A percentile compares a stretch with the other conserved stretches of the same genome.
phyloP scores from a whole-genome alignment of 2,113 vertebrate species.

The Onychorhynchus coronatus region DNA sequence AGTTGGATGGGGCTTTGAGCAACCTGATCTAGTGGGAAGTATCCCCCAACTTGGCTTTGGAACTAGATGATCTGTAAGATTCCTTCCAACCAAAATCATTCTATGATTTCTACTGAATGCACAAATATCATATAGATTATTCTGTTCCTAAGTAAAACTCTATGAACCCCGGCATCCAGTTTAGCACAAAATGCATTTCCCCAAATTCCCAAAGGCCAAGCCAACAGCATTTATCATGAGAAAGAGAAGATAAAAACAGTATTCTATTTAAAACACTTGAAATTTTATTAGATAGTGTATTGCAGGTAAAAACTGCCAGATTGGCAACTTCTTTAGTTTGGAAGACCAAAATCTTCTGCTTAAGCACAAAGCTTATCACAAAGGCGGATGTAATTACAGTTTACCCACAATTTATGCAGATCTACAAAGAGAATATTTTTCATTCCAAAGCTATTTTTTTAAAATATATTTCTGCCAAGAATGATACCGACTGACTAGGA shows the following conservation, averaged over 20 bases:
- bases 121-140: not conserved
- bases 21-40: not conserved
- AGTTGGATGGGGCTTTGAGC: not conserved
- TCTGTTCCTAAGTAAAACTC: not conserved
- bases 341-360: not conserved
- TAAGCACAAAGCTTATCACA: not conserved
- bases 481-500: not conserved
- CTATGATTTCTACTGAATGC: not conserved
- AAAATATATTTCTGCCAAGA: not conserved
- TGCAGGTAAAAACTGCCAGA: not conserved
- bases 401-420: not conserved
- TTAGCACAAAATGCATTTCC: not conserved
- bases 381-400: not conserved
- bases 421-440: not conserved
- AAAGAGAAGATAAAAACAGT: not conserved
- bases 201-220: not conserved
- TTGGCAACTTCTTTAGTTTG: not conserved
- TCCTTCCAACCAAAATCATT: not conserved
- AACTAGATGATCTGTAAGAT: not conserved
- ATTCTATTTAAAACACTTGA: not conserved
- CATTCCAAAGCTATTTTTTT: not conserved
- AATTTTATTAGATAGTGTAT: not conserved
- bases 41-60: not conserved
- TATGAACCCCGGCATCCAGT: not conserved
- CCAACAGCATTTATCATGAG: not conserved